Conservation (phyloP, 2,113 vertebrate species). For the Corvus cornix region DNA sequence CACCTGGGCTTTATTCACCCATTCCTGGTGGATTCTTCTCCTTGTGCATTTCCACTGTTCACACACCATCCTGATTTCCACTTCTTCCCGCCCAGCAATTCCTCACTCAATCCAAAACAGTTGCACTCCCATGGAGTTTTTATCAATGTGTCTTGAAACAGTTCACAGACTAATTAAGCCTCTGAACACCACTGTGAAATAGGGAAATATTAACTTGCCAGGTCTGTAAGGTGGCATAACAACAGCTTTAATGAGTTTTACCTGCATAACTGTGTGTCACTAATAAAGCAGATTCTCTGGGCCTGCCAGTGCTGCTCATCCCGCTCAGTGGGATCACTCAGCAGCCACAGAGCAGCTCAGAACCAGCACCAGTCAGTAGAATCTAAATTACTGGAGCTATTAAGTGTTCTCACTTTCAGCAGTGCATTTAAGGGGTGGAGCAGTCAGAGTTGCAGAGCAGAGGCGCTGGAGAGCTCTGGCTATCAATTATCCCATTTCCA, state of each 20-base stretch:
- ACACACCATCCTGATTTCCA: rapidly evolving
- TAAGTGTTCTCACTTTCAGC: neutral
- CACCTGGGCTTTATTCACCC: neutral
- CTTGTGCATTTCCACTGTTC: neutral
- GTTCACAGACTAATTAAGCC: neutral
- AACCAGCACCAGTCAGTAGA: neutral
- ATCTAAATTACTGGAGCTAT: neutral
- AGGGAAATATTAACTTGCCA: neutral
- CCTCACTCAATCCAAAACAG: neutral
- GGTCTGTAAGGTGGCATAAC: neutral
- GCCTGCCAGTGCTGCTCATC: neutral
- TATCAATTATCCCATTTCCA: neutral
- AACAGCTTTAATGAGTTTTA: neutral
- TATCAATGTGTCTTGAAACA: neutral
- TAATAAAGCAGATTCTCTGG: neutral
- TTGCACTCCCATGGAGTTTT: neutral
- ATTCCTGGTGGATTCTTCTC: neutral
- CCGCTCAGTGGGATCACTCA: neutral
- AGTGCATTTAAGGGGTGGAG: neutral
- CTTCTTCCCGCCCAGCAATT: neutral
- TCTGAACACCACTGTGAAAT: neutral
- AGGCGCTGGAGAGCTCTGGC: neutral
- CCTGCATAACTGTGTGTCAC: neutral
- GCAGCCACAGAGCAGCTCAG: neutral
- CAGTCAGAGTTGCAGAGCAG: neutral